Evolutionary conservation across 1,140 invertebrate species (phyloP), one percentile per base, ranked within the genome.

Genomic region (Galleria mellonella): DNA sequence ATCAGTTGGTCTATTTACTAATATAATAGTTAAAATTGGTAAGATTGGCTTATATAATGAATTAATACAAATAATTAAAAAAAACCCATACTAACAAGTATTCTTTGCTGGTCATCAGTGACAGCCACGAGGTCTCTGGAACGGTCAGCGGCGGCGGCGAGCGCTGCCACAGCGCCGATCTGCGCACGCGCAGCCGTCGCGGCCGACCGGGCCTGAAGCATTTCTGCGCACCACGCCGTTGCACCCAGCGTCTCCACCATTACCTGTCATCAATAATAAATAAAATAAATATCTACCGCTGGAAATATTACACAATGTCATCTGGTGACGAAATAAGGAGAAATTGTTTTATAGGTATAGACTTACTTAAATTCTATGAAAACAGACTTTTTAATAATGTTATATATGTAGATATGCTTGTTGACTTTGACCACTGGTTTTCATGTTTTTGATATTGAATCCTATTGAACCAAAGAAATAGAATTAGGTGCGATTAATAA

Each of bases 51-150:
- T n/a, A n/a, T n/a, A n/a, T n/a, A n/a, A n/a, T n/a, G n/a, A n/a
- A n/a, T n/a, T n/a, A n/a, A n/a, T n/a, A n/a, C n/a, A 23, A 23
- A 23, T 23, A 3, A 6, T 23, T 23, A 36, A 36, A 36, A 6
- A 15, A 2, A 36, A 4, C 9, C 1, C 9, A 15, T 36, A 15
- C 33, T 87, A 85, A 96, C 94, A 89, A 96, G 92, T 75, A 97
- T 92, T 72, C 91, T 89, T 68, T 94, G 92, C 51, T 93, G 89
- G 54, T 94, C 90, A 74, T 96, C 94, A 17, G 95, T 97, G 35
- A 98, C 92, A 41, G 96, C 92, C 8, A 98, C 91, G 58, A 96
- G 90, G 73, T 97, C 96, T 43, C 90, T 89, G 57, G 94, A 94
- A 59, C 92, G 91, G 64, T 97, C 94, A 23, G 97, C 87, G 14